Conservation (phyloP, 2,113 vertebrate species). For the Scomber japonicus region DNA sequence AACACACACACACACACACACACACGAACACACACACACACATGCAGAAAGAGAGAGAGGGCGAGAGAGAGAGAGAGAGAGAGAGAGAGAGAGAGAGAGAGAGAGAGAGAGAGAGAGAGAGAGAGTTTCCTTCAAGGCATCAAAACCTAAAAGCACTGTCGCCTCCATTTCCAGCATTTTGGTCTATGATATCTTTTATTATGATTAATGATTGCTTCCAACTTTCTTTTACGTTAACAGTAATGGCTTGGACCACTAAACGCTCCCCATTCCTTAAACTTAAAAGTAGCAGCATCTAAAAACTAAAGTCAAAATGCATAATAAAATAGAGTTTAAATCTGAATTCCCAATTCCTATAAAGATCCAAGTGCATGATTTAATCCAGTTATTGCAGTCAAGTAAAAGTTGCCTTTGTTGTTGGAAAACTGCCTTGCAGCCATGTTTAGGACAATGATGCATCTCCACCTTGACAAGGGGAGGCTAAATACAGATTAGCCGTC, state of each 20-base stretch:
- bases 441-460: conserved; percentile 52
- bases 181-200: neutral
- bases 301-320: neutral
- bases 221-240: neutral
- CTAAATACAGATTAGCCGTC: conserved; percentile 83
- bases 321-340: neutral
- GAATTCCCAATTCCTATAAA: too few relatives aligned
- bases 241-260: neutral
- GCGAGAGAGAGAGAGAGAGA: too few relatives aligned
- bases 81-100: too few relatives aligned
- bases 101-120: too few relatives aligned
- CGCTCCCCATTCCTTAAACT: too few relatives aligned
- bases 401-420: neutral
- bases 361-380: neutral
- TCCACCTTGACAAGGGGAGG: conserved; percentile 76
- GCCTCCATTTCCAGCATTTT: neutral
- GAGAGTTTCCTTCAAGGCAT: neutral
- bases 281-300: neutral
- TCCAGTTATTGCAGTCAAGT: neutral
- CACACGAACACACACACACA: neutral
- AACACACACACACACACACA: too few relatives aligned
- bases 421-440: conserved; percentile 50
- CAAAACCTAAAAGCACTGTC: neutral
- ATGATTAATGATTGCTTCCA: neutral
- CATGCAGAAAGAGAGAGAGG: too few relatives aligned